Percentiles rank a stretch among this genome's conserved stretches.
phyloP scores from a whole-genome alignment of 2,888 invertebrate species.

The Patella ulyssiponensis region DNA sequence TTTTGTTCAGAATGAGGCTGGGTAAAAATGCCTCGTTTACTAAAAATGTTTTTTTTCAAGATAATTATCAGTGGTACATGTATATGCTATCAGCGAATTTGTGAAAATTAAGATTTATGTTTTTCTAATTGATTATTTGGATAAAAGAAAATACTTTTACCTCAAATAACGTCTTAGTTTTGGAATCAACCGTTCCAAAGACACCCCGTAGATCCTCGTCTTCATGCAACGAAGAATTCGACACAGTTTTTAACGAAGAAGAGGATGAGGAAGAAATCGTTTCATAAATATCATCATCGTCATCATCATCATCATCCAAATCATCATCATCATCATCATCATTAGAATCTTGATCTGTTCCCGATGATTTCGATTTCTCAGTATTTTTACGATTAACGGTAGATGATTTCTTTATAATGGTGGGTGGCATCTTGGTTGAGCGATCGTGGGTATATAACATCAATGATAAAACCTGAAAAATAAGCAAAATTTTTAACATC shows the following conservation, averaged over 20 bases:
- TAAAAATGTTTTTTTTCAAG: no score
- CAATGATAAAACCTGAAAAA: conserved; percentile 63
- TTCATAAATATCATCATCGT: conserved; percentile 43
- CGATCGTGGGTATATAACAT: conserved; percentile 66
- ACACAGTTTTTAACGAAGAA: conserved; percentile 25
- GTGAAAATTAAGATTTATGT: no score
- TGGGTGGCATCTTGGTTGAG: conserved; percentile 24
- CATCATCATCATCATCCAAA: conserved; percentile 17
- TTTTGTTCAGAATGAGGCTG: no score
- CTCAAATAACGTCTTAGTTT: conserved; percentile 59
- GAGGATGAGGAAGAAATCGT: conserved; percentile 29
- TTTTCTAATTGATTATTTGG: background rate
- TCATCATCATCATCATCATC: conserved; percentile 9
- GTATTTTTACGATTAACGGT: background rate
- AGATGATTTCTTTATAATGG: background rate
- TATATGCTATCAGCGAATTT: no score
- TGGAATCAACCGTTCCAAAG: conserved; percentile 56
- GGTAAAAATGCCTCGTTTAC: no score
- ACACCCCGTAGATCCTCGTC: conserved; percentile 34
- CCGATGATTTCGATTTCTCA: background rate
- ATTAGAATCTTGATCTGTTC: conserved; percentile 1
- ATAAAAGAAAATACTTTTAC: conserved; percentile 33
- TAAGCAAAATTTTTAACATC: background rate
- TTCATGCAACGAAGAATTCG: conserved; percentile 26
- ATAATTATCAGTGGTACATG: no score